Evolutionary conservation across 2,888 invertebrate genomes (phyloP), one percentile per base, ranked within the genome.

Genomic region (Rhagophthalmus giganteus): DNA sequence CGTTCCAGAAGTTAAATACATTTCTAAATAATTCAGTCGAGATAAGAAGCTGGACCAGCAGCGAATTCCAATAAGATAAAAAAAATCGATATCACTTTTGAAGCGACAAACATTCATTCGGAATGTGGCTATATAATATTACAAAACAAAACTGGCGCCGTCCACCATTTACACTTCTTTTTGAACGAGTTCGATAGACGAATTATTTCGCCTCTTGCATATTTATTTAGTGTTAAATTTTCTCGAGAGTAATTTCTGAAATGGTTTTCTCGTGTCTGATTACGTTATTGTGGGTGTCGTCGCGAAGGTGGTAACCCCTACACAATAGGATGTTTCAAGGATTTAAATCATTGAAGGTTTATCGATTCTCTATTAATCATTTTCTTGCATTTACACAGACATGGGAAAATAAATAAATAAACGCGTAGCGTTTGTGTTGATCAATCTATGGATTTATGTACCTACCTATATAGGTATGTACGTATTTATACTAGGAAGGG

Each of bases 21-120:
- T n/a, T n/a, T n/a, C n/a, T n/a, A n/a, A 15, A 20, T 34, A 34
- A 34, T 15, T 34, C 16, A 20, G 11, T 9, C 34, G 10, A 44
- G 50, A 33, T 41, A 47, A 26, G 42, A 31, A 47, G 35, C 15
- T 30, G 37, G 37, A 42, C 48, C 48, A 47, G 48, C 32, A 49
- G 35, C 37, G 41, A 50, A 53, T 49, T 53, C 42, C 53, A 42
- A 30, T 15, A 34, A 33, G 49, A 53, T 47, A 27, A 51, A 41
- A n/a, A n/a, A 38, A 39, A 39, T 47, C 27, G 47, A 47, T 47
- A 47, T 47, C 47, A 33, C 15, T 20, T 47, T 32, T 31, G 16
- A 15, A 32, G 33, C 39, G 39, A 47, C 39, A 47, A 46, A 47
- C 47, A 47, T 47, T 12, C 38, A 39, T 33, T 25, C 14, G 47